Conservation (phyloP, 2,797 vertebrate genomes). For the Semotilus atromaculatus region DNA sequence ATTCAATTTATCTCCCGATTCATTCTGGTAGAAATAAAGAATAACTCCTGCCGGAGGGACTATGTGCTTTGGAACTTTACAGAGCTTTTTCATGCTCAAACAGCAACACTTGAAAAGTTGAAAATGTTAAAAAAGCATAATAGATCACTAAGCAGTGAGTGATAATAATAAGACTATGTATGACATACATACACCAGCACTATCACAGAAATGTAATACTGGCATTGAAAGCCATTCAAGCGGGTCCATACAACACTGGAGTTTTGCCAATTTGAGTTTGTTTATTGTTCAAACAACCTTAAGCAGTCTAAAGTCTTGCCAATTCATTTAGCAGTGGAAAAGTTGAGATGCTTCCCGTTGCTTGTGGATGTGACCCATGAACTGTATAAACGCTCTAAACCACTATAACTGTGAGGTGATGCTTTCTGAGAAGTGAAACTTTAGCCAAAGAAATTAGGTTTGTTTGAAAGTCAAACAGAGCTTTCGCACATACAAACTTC, state of each 20-base stretch:
- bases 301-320: slow-evolving; percentile 10
- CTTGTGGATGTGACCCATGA: slow-evolving; percentile 12
- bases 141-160: background rate
- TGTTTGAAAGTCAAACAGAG: background rate
- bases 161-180: background rate
- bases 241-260: background rate
- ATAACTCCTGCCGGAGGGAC: background rate
- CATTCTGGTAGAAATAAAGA: too few relatives aligned
- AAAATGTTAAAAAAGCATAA: background rate
- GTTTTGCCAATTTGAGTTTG: background rate
- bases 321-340: background rate
- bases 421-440: background rate
- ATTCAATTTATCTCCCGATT: too few relatives aligned
- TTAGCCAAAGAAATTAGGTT: background rate
- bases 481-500: background rate
- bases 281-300: slow-evolving; percentile 25
- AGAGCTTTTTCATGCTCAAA: background rate
- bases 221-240: background rate
- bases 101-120: background rate
- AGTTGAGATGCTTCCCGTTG: background rate
- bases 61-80: background rate
- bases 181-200: background rate
- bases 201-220: slow-evolving; percentile 6
- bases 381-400: background rate
- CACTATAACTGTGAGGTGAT: background rate